phyloP scores from a whole-genome alignment of 2,797 vertebrate genomes.

The Pseudochaenichthys georgianus region DNA sequence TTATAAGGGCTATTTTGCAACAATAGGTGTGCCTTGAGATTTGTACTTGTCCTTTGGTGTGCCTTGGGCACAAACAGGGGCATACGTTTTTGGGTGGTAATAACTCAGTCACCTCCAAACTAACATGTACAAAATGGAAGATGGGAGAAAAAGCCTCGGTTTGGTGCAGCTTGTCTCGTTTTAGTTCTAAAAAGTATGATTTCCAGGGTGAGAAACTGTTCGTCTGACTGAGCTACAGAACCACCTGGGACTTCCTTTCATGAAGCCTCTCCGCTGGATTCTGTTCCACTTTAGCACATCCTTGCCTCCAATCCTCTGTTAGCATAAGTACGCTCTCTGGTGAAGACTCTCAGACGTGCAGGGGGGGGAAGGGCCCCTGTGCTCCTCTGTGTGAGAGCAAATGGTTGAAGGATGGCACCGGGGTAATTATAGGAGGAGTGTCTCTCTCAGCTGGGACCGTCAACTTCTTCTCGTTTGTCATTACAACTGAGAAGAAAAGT shows the following conservation, averaged over 20 bases:
- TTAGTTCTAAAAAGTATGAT: constrained; percentile 54
- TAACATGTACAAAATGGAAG: constrained; percentile 25
- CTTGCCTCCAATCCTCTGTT: constrained; percentile 50
- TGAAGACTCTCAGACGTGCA: constrained; percentile 44
- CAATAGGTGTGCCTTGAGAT: too few species aligned
- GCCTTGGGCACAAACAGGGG: too few species aligned
- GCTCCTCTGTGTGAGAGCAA: constrained; percentile 45
- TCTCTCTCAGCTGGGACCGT: constrained; percentile 59
- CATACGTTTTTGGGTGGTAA: too few species aligned
- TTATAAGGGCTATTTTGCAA: too few species aligned
- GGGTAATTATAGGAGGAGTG: constrained; percentile 63
- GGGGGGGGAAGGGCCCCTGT: constrained; percentile 28
- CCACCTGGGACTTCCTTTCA: constrained; percentile 66
- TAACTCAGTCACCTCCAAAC: constrained; percentile 17
- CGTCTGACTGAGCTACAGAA: constrained; percentile 56
- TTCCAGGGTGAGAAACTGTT: constrained; percentile 58
- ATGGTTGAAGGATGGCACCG: constrained; percentile 44
- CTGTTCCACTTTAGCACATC: constrained; percentile 66
- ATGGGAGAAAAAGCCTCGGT: constrained; percentile 41
- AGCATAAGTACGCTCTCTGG: constrained; percentile 55
- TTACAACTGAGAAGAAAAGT: constrained; percentile 19
- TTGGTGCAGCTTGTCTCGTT: constrained; percentile 56
- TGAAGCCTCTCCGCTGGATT: constrained; percentile 59
- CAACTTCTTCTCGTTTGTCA: constrained; percentile 47
- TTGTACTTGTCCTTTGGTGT: too few species aligned